Percentiles rank a stretch among this genome's conserved stretches.
Evolutionary conservation across 2,113 vertebrate species (phyloP).

Genomic region (Rhabdornis inornatus): DNA sequence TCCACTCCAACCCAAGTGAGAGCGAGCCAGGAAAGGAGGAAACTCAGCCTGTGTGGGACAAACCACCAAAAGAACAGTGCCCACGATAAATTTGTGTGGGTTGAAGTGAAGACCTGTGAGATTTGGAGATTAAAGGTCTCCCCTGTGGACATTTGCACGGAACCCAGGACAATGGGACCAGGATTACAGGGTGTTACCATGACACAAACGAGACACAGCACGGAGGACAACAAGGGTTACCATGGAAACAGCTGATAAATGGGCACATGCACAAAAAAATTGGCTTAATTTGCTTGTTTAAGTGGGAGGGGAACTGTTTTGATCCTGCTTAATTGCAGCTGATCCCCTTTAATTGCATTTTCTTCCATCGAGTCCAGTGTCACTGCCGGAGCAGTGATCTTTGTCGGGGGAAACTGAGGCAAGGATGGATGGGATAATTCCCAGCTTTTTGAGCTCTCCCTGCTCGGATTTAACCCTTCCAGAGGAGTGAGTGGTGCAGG

Average conservation of each 20-base stretch:
- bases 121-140: neutral
- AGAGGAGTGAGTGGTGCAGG: accelerated
- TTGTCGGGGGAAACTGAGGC: neutral
- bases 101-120: accelerated
- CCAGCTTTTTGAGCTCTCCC: neutral
- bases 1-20: neutral
- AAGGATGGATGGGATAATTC: neutral
- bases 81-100: accelerated
- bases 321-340: slow-evolving; percentile 34
- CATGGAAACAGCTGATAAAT: slow-evolving; percentile 46
- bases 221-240: slow-evolving; percentile 12
- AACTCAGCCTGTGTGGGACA: neutral
- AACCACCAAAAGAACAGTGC: neutral
- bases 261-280: neutral
- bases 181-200: neutral
- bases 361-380: neutral
- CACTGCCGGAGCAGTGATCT: neutral
- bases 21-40: neutral
- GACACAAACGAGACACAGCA: neutral
- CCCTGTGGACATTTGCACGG: neutral
- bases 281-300: slow-evolving; percentile 45
- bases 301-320: slow-evolving; percentile 40
- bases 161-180: slow-evolving; percentile 12
- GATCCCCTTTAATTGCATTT: neutral
- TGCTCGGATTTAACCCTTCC: neutral